These are phyloP conservation scores for Alcis repandata DNA, from an alignment of 2,888 invertebrate species.

Conservation along the genomic window DNA sequence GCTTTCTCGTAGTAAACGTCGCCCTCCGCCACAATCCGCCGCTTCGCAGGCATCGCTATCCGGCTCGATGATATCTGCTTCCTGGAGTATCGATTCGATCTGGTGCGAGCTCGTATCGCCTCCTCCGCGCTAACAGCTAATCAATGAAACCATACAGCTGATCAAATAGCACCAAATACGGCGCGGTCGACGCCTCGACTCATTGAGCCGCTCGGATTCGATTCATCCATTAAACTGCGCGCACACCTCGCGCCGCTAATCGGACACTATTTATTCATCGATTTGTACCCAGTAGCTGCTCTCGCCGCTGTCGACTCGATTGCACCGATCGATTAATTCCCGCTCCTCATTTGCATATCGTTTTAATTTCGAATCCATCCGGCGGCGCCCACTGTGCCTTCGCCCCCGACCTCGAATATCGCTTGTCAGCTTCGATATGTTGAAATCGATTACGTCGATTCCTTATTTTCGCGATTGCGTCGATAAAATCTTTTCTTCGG, in stretches of 20 bases:
- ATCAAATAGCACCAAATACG: slow-evolving; percentile 70
- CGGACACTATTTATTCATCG: slow-evolving; percentile 81
- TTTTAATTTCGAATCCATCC: slow-evolving; percentile 83
- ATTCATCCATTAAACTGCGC: slow-evolving; percentile 72
- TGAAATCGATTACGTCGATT: slow-evolving; percentile 80
- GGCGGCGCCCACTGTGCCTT: slow-evolving; percentile 81
- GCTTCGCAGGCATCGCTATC: slow-evolving; percentile 38
- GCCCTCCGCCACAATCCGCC: slow-evolving; percentile 4
- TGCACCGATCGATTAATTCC: slow-evolving; percentile 79
- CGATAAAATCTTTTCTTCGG: slow-evolving; percentile 72
- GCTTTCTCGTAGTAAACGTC: slow-evolving; percentile 60
- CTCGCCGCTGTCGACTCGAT: slow-evolving; percentile 76
- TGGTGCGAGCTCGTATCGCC: slow-evolving; percentile 50
- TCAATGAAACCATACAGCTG: slow-evolving; percentile 66
- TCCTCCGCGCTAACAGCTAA: slow-evolving; percentile 62
- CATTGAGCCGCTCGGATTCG: slow-evolving; percentile 70
- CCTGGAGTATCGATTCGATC: slow-evolving; percentile 49
- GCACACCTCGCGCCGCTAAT: slow-evolving; percentile 76
- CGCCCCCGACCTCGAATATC: slow-evolving; percentile 77
- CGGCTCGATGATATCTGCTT: slow-evolving; percentile 49
- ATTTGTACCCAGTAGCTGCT: slow-evolving; percentile 79
- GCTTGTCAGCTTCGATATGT: slow-evolving; percentile 77
- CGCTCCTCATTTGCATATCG: slow-evolving; percentile 80
- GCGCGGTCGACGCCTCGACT: slow-evolving; percentile 62
- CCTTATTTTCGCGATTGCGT: slow-evolving; percentile 68